Base-by-base conservation (phyloP, 1,140 invertebrate species). In the Atta cephalotes region DNA sequence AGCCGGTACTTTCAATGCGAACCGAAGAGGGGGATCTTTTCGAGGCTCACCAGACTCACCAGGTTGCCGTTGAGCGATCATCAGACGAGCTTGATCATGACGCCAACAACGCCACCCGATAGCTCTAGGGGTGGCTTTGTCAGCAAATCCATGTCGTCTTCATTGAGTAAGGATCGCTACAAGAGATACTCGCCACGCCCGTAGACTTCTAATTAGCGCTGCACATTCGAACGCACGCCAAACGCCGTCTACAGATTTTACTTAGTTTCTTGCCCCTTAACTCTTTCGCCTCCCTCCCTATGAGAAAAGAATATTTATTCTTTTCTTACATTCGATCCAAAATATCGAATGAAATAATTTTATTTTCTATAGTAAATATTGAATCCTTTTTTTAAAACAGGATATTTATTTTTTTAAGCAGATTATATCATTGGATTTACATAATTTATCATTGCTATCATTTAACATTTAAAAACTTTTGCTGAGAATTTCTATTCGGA, bases 1-100 rank as follows among this genome's bases (percentile, higher is more conserved):
- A 97, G 97, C 31, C 96, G 97, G 49, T 99, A 99, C 94, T 99
- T 99, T 94, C 98, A 99, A 95, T 99, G 99, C 94, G 98, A 98
- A 94, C 96, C 98, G 9, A 98, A 98, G 91, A 97, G 97, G 51
- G 99, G 99, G 9, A 97, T 99, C 35, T 99, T 99, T 95, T 98
- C 98, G 49, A 96, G 98, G 1, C 96, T 99, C 31, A 98, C 98
- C 39, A 97, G 98, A 89, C 95, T 99, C n/a, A 98, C 98, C 9
- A 96, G 97, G 87, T 95, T 96, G 82, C 98, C 97, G 2, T 93
- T 97, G 28, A 90, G 92, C 39, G 91, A 92, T 66, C 63, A 53
- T 16, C 45, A 25, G 9, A 94, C 92, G 25, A 93, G 14, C 14
- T 92, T 94, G n/a, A 92, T 94, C 28, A 90, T 89, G 25, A 93